Percentiles rank a stretch among this genome's conserved stretches.
Evolutionary conservation across 2,797 vertebrate species (phyloP).

Genomic region (Pipistrellus pipistrellus): DNA sequence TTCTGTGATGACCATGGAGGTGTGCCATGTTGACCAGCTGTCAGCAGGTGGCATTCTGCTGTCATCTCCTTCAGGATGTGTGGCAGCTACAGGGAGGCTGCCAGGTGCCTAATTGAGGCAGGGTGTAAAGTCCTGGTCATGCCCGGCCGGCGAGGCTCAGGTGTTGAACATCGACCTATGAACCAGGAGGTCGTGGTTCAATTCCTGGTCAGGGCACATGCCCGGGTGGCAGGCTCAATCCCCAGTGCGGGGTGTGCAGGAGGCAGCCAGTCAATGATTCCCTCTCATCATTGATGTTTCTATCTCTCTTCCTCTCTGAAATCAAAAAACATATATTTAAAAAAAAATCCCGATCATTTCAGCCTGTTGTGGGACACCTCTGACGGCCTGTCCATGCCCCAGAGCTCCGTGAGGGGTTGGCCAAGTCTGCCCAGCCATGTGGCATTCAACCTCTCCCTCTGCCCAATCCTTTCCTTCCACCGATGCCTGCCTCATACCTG

Average conservation of each 20-base stretch:
- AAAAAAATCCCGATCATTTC: background rate
- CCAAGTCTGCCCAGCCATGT: background rate
- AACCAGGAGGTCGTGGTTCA: too few species aligned
- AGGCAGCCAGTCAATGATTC: too few species aligned
- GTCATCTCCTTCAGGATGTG: background rate
- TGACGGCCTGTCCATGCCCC: rapidly evolving
- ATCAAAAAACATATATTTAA: too few species aligned
- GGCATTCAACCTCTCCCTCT: background rate
- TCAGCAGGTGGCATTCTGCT: background rate
- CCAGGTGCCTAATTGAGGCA: background rate
- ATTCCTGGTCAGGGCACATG: too few species aligned
- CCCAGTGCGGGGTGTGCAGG: too few species aligned
- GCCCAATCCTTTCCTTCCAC: background rate
- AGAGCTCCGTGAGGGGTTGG: background rate
- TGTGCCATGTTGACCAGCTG: background rate
- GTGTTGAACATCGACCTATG: too few species aligned
- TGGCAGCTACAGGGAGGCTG: background rate
- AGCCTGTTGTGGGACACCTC: background rate
- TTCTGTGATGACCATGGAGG: background rate
- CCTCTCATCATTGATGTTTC: too few species aligned
- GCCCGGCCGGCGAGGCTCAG: too few species aligned
- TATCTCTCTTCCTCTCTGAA: too few species aligned
- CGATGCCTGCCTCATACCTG: too few species aligned
- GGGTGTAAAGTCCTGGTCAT: background rate
- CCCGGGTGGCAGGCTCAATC: too few species aligned